Percentiles rank a stretch among this genome's conserved stretches.
phyloP scores from a whole-genome alignment of 2,888 invertebrate genomes.

The Ceriagrion tenellum region DNA sequence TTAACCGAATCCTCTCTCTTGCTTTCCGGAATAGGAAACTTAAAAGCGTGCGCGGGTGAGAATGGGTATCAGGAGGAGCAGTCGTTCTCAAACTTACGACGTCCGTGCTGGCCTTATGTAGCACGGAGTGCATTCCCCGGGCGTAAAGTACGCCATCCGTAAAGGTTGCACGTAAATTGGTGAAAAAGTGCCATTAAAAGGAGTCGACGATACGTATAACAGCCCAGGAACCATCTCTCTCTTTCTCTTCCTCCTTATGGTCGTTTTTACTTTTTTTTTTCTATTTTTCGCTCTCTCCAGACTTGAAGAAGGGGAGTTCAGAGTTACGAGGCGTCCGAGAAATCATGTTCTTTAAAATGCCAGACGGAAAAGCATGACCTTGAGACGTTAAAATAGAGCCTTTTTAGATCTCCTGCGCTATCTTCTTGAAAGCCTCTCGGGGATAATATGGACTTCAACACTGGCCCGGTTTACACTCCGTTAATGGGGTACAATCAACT shows the following conservation, averaged over 20 bases:
- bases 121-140: neutral
- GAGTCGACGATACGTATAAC: neutral
- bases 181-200: slow-evolving; percentile 7
- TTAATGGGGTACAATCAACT: neutral
- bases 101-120: neutral
- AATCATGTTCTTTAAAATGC: slow-evolving; percentile 2
- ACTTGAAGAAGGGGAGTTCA: neutral
- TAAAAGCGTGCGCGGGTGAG: neutral
- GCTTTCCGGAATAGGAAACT: neutral
- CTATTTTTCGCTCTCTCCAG: neutral
- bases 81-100: neutral
- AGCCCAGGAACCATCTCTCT: neutral
- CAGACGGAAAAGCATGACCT: neutral
- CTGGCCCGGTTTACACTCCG: neutral
- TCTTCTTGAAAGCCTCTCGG: neutral
- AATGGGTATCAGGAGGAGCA: neutral
- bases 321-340: neutral
- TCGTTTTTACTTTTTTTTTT: too few relatives aligned
- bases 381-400: neutral
- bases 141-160: slow-evolving; percentile 36
- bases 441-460: neutral
- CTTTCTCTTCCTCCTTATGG: too few relatives aligned
- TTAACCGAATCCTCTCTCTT: neutral
- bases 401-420: neutral
- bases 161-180: slow-evolving; percentile 50